These are phyloP conservation scores for Caenorhabditis parvicauda DNA, from an alignment of 2,888 invertebrate genomes.

Conservation along the genomic window DNA sequence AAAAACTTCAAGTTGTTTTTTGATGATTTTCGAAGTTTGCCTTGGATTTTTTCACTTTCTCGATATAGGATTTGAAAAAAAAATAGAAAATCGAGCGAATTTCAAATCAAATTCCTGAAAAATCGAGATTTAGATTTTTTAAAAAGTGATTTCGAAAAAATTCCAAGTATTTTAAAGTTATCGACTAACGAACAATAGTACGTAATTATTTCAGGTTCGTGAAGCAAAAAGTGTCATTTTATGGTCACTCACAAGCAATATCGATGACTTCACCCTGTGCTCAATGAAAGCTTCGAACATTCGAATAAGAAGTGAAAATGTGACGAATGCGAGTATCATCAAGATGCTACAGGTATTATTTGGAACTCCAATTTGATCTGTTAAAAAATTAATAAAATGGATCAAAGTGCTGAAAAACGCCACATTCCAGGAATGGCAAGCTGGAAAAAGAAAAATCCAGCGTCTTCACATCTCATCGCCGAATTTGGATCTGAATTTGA, in stretches of 20 bases:
- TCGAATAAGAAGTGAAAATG: slow-evolving; percentile 15
- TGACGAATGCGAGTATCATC: slow-evolving; percentile 16
- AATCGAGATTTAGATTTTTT: slow-evolving; percentile 18
- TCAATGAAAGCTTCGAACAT: slow-evolving; percentile 15
- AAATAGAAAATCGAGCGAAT: too few species aligned
- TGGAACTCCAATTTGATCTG: too few species aligned
- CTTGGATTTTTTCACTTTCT: too few species aligned
- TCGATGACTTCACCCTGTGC: slow-evolving; percentile 14
- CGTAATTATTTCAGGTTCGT: slow-evolving; percentile 8
- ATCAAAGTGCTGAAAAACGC: too few species aligned
- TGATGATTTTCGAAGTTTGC: too few species aligned
- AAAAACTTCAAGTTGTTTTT: too few species aligned
- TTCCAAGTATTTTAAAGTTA: too few species aligned
- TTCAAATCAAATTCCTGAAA: slow-evolving; percentile 14
- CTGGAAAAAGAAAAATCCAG: slow-evolving; percentile 12
- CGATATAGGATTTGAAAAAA: neutral
- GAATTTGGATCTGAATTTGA: slow-evolving; percentile 9
- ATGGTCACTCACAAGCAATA: slow-evolving; percentile 22
- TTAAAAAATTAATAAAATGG: too few species aligned
- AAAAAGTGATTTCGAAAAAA: slow-evolving; percentile 14
- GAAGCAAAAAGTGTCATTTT: slow-evolving; percentile 19
- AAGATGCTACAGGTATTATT: neutral
- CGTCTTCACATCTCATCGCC: slow-evolving; percentile 25
- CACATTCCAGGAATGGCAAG: slow-evolving; percentile 22
- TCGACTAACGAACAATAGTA: too few species aligned